Conservation (phyloP, 2,113 vertebrate species). For the Pseudonaja textilis region DNA sequence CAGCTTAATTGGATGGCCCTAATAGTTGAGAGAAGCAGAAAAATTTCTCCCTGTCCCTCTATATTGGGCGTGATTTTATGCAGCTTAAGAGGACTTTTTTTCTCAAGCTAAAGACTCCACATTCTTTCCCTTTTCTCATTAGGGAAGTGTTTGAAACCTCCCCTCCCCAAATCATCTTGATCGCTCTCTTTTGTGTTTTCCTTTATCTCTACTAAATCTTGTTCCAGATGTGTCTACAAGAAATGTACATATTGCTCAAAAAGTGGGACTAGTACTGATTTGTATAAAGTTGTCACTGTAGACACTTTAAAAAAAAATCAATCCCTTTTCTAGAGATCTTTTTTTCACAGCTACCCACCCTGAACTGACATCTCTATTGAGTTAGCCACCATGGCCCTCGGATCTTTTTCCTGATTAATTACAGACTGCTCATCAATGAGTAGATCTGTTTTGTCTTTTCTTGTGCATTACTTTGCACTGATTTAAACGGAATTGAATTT, state of each 20-base stretch:
- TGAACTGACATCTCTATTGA: background rate
- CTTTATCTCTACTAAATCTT: background rate
- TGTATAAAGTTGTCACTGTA: background rate
- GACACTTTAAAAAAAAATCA: background rate
- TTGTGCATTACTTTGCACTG: background rate
- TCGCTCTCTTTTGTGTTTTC: background rate
- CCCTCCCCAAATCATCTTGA: background rate
- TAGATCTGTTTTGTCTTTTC: background rate
- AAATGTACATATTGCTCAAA: too few relatives aligned
- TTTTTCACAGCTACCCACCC: background rate
- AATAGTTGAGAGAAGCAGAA: background rate
- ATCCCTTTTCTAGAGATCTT: background rate
- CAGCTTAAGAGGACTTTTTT: background rate
- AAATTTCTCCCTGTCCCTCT: background rate
- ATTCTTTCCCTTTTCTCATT: background rate
- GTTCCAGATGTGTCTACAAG: background rate
- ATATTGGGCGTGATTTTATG: background rate
- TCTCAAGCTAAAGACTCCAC: background rate
- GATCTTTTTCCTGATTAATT: background rate
- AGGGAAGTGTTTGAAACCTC: background rate
- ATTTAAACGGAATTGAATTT: background rate
- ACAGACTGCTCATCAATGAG: background rate
- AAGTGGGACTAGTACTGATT: too few relatives aligned
- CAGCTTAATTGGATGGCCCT: background rate
- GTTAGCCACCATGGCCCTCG: background rate